Evolutionary conservation across 2,888 invertebrate genomes (phyloP).

Genomic region (Hermaeophaga mercurialis): DNA sequence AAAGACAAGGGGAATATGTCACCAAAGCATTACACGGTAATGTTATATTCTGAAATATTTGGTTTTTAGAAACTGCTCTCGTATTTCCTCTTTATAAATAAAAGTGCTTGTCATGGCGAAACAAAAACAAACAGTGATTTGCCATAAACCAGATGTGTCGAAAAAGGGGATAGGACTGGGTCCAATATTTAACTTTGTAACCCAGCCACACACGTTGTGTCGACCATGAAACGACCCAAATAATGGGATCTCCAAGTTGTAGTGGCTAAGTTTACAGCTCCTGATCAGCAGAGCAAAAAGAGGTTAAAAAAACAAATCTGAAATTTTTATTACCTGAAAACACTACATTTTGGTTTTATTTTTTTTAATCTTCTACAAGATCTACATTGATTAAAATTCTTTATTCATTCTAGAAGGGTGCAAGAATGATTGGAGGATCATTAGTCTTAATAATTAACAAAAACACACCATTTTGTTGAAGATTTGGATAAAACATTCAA

Average conservation of each 20-base stretch:
- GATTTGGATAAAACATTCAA: too few species aligned
- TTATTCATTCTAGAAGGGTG: too few species aligned
- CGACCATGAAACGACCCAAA: constrained; percentile 13
- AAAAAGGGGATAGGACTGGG: constrained; percentile 7
- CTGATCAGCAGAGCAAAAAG: too few species aligned
- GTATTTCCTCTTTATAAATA: constrained; percentile 18
- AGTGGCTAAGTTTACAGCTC: neutral
- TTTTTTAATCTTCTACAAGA: too few species aligned
- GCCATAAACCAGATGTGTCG: constrained; percentile 30
- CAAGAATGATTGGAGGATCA: too few species aligned
- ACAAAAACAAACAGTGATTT: constrained; percentile 23
- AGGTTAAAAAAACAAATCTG: too few species aligned
- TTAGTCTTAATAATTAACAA: too few species aligned
- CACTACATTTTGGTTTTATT: too few species aligned
- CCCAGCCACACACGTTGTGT: constrained; percentile 23
- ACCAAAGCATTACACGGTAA: neutral
- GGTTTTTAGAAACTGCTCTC: constrained; percentile 7
- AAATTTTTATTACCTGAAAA: too few species aligned
- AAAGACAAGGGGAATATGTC: neutral
- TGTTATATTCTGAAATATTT: constrained; percentile 15
- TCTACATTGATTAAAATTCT: too few species aligned
- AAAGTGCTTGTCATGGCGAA: constrained; percentile 22
- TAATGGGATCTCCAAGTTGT: constrained; percentile 1
- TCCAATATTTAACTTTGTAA: constrained; percentile 26
- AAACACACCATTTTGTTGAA: too few species aligned